Evolutionary conservation across 2,888 invertebrate genomes (phyloP).

Genomic region (Hypomecis punctinalis): DNA sequence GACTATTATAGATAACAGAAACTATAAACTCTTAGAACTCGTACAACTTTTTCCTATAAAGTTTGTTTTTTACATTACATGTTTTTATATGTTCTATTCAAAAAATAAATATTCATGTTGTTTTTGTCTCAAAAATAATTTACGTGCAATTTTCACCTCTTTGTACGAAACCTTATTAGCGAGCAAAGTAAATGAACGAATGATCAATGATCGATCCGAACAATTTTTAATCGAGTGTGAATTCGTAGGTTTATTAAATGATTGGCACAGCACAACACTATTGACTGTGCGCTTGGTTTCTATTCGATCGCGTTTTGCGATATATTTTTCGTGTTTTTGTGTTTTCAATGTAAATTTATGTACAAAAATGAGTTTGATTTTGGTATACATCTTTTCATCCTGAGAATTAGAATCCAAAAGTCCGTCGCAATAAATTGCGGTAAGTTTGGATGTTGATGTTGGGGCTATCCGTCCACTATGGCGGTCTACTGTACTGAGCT

Average conservation of each 20-base stretch:
- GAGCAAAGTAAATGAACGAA: no score
- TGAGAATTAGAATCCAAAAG: slow-evolving; percentile 63
- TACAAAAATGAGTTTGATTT: slow-evolving; percentile 69
- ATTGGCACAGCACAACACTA: slow-evolving; percentile 49
- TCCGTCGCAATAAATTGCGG: slow-evolving; percentile 79
- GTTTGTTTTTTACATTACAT: no score
- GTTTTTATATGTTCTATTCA: no score
- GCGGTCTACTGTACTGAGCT: slow-evolving; percentile 71
- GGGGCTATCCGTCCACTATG: slow-evolving; percentile 80
- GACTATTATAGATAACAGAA: no score
- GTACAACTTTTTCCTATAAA: no score
- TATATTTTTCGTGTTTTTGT: slow-evolving; percentile 67
- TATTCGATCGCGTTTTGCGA: slow-evolving; percentile 72
- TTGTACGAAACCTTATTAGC: no score
- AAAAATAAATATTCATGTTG: no score
- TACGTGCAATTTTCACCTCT: no score
- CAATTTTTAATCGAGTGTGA: slow-evolving; percentile 27
- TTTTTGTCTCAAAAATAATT: no score
- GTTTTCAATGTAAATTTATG: slow-evolving; percentile 62
- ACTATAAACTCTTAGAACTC: no score
- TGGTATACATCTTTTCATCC: slow-evolving; percentile 59
- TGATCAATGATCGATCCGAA: slow-evolving; percentile 9
- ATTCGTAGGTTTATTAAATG: neutral
- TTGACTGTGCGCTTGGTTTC: slow-evolving; percentile 62
- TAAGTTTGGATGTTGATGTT: slow-evolving; percentile 73